Conservation (phyloP, 64 coral and sea anemone species). For the Actinia equina region DNA sequence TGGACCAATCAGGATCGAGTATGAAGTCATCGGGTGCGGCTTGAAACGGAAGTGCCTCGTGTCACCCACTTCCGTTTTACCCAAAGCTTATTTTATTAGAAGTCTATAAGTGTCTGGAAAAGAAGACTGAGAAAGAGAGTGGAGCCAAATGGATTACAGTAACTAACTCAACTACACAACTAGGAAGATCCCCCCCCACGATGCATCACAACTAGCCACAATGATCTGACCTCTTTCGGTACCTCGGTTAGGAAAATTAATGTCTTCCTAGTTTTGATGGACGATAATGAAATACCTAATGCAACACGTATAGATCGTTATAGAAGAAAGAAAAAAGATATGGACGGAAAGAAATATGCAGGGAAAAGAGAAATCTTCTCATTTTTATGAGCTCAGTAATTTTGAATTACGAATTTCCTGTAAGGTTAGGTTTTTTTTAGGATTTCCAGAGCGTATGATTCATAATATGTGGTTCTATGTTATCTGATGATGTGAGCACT, state of each 20-base stretch:
- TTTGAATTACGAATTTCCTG: background rate
- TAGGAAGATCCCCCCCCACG: background rate
- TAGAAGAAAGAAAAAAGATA: background rate
- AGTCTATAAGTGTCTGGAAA: background rate
- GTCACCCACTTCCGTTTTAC: slow-evolving; percentile 3
- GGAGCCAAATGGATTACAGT: background rate
- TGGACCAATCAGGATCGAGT: slow-evolving; percentile 37
- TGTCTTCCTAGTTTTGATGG: background rate
- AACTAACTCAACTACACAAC: too few relatives aligned
- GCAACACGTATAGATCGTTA: background rate
- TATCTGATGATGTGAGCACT: background rate
- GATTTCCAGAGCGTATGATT: background rate
- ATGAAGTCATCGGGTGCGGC: slow-evolving; percentile 44
- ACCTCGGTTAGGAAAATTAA: background rate
- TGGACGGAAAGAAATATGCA: background rate
- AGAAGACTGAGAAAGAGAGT: background rate
- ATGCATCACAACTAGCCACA: background rate
- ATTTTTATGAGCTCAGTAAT: background rate
- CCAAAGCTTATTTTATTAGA: background rate
- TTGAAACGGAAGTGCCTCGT: slow-evolving; percentile 29
- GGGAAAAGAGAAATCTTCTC: background rate
- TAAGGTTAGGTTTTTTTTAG: background rate
- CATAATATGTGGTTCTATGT: background rate
- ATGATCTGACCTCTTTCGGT: background rate
- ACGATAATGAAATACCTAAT: background rate